Conservation (phyloP, 2,113 vertebrate genomes). For the Labrus mixtus region DNA sequence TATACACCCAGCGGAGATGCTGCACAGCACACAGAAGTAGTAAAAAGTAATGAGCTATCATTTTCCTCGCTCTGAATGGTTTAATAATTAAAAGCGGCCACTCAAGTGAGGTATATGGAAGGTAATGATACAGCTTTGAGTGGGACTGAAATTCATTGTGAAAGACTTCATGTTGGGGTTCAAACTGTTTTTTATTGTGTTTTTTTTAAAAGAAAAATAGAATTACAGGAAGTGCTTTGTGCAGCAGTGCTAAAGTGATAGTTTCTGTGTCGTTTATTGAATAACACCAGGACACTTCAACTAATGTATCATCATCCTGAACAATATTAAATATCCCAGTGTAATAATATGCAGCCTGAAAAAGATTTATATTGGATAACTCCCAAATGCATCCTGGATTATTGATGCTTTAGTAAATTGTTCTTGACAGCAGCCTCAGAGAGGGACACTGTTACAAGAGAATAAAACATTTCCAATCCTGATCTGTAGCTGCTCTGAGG, state of each 20-base stretch:
- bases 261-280: slow-evolving; percentile 43
- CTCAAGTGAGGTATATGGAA: slow-evolving; percentile 67
- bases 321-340: slow-evolving; percentile 43
- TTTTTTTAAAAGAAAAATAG: background rate
- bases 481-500: background rate
- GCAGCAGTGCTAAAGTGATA: slow-evolving; percentile 35
- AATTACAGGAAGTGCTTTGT: slow-evolving; percentile 23
- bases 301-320: slow-evolving; percentile 49
- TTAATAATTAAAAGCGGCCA: slow-evolving; percentile 75
- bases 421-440: slow-evolving; percentile 47
- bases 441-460: slow-evolving; percentile 40
- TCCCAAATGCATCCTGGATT: slow-evolving; percentile 39
- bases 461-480: slow-evolving; percentile 20
- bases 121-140: slow-evolving; percentile 61
- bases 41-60: slow-evolving; percentile 79
- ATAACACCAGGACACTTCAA: slow-evolving; percentile 38
- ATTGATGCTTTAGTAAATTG: slow-evolving; percentile 63
- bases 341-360: slow-evolving; percentile 35
- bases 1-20: slow-evolving; percentile 60
- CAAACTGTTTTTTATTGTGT: slow-evolving; percentile 10
- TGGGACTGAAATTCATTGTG: slow-evolving; percentile 45
- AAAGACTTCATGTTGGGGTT: slow-evolving; percentile 41
- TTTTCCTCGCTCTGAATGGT: slow-evolving; percentile 69
- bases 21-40: slow-evolving; percentile 58
- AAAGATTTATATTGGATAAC: slow-evolving; percentile 40